Percentiles rank a stretch among this genome's conserved stretches.
phyloP scores from a whole-genome alignment of 2,113 vertebrate genomes.

The Anoplopoma fimbria region DNA sequence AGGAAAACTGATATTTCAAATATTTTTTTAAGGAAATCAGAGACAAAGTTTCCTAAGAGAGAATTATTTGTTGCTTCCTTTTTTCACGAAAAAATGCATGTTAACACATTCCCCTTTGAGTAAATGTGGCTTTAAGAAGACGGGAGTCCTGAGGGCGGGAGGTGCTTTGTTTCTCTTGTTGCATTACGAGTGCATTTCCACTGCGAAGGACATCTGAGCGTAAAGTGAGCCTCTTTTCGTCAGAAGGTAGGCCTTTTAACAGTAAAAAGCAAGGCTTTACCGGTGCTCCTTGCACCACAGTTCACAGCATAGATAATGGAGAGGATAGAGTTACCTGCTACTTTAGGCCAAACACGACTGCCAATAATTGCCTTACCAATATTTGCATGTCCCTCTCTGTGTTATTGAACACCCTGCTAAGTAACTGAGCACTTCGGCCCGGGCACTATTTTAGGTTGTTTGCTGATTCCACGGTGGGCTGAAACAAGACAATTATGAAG shows the following conservation, averaged over 20 bases:
- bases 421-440: conserved; percentile 71
- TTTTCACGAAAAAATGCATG: conserved; percentile 24
- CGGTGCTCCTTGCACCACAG: conserved; percentile 68
- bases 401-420: conserved; percentile 82
- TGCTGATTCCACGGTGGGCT: conserved; percentile 74
- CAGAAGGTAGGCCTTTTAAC: conserved; percentile 78
- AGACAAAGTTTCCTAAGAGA: background rate
- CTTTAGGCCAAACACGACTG: conserved; percentile 80
- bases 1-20: background rate
- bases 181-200: conserved; percentile 77
- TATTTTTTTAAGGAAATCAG: background rate
- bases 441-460: conserved; percentile 81
- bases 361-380: conserved; percentile 85
- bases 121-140: conserved; percentile 53
- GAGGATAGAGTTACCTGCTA: conserved; percentile 83
- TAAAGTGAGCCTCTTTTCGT: conserved; percentile 79
- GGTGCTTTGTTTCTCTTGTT: conserved; percentile 72
- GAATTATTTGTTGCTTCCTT: conserved; percentile 1
- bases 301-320: conserved; percentile 81
- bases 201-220: conserved; percentile 67
- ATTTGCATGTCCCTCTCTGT: conserved; percentile 83
- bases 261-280: conserved; percentile 75
- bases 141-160: conserved; percentile 52
- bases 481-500: conserved; percentile 77
- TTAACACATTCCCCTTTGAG: conserved; percentile 42